Percentiles rank a stretch among this genome's conserved stretches.
These are phyloP conservation scores for Ascaphus truei DNA, from an alignment of 2,113 vertebrate species.

Conservation along the genomic window DNA sequence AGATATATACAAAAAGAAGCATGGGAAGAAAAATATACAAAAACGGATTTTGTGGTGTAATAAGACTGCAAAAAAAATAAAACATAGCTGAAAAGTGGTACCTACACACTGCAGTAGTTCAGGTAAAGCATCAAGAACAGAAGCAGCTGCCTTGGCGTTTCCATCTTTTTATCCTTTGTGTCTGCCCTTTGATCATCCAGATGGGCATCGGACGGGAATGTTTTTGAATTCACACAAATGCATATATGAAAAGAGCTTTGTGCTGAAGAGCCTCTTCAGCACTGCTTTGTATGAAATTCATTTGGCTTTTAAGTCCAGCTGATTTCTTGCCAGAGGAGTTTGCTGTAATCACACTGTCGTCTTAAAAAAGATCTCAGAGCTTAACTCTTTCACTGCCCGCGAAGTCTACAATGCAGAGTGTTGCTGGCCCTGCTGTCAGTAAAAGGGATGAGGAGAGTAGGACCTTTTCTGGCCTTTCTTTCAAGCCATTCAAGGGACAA, in stretches of 20 bases:
- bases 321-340: background rate
- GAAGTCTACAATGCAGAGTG: no score
- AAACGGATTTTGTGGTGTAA: no score
- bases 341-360: background rate
- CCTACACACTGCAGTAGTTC: background rate
- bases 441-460: no score
- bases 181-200: background rate
- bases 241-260: background rate
- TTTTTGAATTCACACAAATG: background rate
- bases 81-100: background rate
- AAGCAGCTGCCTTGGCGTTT: background rate
- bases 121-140: background rate
- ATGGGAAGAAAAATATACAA: no score
- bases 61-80: background rate
- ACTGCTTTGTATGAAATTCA: background rate
- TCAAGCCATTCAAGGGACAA: no score
- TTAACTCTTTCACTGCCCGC: background rate
- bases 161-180: background rate
- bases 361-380: background rate
- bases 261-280: background rate
- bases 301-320: slow-evolving; percentile 5
- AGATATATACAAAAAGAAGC: no score
- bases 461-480: no score
- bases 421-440: no score
- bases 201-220: background rate